Conservation (phyloP, 2,113 vertebrate genomes). For the Oryzias curvinotus region DNA sequence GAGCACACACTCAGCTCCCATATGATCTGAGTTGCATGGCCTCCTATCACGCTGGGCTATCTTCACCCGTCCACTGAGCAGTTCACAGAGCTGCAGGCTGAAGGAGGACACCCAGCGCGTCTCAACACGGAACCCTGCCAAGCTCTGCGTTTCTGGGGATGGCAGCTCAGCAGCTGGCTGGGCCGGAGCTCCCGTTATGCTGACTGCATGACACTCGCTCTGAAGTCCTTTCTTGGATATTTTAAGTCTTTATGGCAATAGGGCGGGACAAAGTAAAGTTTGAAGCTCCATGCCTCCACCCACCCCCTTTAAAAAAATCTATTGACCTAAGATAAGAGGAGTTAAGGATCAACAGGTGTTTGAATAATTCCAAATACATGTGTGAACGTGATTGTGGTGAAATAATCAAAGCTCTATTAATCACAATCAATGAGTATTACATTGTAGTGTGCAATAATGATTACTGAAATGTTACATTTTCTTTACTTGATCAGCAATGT, state of each 20-base stretch:
- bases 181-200: slow-evolving; percentile 47
- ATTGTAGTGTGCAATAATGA: too few species aligned
- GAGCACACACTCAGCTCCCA: slow-evolving; percentile 45
- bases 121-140: slow-evolving; percentile 63
- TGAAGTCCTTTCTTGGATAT: slow-evolving; percentile 51
- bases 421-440: too few species aligned
- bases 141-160: slow-evolving; percentile 61
- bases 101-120: slow-evolving; percentile 50
- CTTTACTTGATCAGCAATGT: too few species aligned
- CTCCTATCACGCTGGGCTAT: slow-evolving; percentile 48
- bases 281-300: too few species aligned
- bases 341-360: too few species aligned
- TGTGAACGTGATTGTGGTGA: too few species aligned
- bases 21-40: slow-evolving; percentile 46
- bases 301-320: too few species aligned
- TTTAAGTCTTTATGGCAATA: slow-evolving; percentile 25
- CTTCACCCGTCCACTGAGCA: slow-evolving; percentile 51
- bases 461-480: too few species aligned
- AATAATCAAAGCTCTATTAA: too few species aligned
- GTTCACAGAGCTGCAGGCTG: slow-evolving; percentile 60
- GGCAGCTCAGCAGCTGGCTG: slow-evolving; percentile 66
- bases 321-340: too few species aligned
- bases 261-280: too few species aligned
- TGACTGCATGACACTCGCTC: slow-evolving; percentile 43
- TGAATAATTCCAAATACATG: too few species aligned